These are phyloP conservation scores for Drepana arcuata DNA, from an alignment of 1,140 invertebrate species.

Conservation along the genomic window DNA sequence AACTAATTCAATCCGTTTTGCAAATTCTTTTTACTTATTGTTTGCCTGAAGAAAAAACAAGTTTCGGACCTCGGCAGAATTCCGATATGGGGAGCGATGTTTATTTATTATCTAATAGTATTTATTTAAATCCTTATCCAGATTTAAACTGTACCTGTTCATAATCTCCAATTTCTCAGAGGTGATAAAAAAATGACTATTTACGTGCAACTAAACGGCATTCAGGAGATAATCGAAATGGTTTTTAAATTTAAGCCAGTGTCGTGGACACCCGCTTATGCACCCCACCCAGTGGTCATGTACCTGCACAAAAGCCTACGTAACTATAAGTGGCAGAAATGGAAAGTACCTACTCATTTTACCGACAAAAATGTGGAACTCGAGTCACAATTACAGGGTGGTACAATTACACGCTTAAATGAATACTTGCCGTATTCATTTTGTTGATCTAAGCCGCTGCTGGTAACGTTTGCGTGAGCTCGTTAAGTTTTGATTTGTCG, in stretches of 20 bases:
- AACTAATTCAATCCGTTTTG: constrained; percentile 55
- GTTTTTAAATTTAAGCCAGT: too few relatives aligned
- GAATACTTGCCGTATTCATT: too few relatives aligned
- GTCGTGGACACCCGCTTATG: too few relatives aligned
- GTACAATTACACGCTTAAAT: constrained; percentile 54
- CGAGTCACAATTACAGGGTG: constrained; percentile 29
- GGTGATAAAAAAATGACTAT: constrained; percentile 36
- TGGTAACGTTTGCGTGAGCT: constrained; percentile 53
- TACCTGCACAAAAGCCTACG: too few relatives aligned
- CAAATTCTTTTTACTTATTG: constrained; percentile 42
- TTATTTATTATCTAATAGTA: constrained; percentile 60
- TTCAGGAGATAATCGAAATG: constrained; percentile 36
- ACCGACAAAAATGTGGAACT: too few relatives aligned
- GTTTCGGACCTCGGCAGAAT: too few relatives aligned
- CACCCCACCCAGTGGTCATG: too few relatives aligned
- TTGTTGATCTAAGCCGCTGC: too few relatives aligned
- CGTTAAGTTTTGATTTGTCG: constrained; percentile 68
- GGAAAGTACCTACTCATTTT: too few relatives aligned
- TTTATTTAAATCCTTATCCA: constrained; percentile 59
- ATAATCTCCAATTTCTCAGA: constrained; percentile 30
- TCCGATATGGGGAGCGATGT: constrained; percentile 35
- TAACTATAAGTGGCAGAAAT: too few relatives aligned
- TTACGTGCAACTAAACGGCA: constrained; percentile 47
- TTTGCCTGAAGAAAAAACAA: constrained; percentile 35
- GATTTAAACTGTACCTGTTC: constrained; percentile 54